These are phyloP conservation scores for Protonibea diacanthus DNA, from an alignment of 2,797 vertebrate species.

Conservation along the genomic window DNA sequence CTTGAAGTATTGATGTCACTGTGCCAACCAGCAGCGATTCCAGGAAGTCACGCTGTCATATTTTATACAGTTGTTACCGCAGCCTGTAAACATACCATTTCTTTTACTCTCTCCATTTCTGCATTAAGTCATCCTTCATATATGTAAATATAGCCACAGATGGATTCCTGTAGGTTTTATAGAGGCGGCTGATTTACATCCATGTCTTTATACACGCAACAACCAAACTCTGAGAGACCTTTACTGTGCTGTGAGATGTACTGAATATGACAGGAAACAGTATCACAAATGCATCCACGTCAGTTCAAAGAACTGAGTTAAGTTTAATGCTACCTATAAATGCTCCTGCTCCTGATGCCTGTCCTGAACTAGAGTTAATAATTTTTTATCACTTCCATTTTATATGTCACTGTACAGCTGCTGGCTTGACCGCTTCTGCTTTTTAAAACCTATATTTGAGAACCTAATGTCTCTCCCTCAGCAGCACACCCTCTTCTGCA, in stretches of 20 bases:
- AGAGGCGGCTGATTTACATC: conserved; percentile 8
- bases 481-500: neutral
- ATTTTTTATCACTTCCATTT: conserved; percentile 19
- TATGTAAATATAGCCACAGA: neutral
- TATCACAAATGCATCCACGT: conserved; percentile 1
- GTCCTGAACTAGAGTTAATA: conserved; percentile 14
- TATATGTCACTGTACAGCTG: conserved; percentile 4
- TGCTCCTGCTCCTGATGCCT: conserved; percentile 5
- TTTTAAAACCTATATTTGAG: conserved; percentile 3
- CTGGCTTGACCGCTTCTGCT: conserved; percentile 1
- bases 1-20: neutral
- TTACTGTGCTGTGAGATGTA: neutral
- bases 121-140: neutral
- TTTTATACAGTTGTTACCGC: neutral
- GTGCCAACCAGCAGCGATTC: neutral
- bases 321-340: conserved; percentile 9
- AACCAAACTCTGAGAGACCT: conserved; percentile 2
- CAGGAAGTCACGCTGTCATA: neutral
- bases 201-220: neutral
- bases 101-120: neutral
- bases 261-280: neutral
- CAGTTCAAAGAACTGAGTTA: neutral
- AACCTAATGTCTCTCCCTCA: conserved; percentile 19
- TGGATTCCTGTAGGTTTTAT: neutral
- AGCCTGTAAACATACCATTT: conserved; percentile 13